Evolutionary conservation across 2,113 vertebrate genomes (phyloP).

Genomic region (Falco punctatus): DNA sequence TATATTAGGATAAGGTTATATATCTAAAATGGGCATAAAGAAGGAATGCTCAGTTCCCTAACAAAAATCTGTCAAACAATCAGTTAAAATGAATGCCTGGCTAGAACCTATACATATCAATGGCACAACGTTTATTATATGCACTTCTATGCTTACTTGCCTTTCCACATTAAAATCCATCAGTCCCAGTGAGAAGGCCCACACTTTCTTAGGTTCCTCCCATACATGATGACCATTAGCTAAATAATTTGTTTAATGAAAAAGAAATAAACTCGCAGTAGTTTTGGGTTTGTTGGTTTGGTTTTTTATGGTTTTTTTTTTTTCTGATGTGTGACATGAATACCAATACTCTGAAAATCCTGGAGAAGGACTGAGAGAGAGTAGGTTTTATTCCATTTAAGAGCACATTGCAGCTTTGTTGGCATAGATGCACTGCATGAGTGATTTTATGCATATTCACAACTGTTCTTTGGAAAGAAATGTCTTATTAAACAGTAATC

Average conservation of each 20-base stretch:
- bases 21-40: background rate
- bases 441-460: conserved; percentile 36
- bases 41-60: background rate
- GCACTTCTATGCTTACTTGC: background rate
- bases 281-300: background rate
- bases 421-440: background rate
- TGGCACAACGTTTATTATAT: background rate
- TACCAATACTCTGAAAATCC: background rate
- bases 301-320: background rate
- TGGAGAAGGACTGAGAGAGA: background rate
- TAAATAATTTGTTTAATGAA: background rate
- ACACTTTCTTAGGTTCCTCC: background rate
- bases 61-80: background rate
- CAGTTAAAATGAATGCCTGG: background rate
- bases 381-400: background rate
- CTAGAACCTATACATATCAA: background rate
- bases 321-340: background rate
- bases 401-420: background rate
- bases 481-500: conserved; percentile 41
- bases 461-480: conserved; percentile 27
- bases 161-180: background rate
- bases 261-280: background rate
- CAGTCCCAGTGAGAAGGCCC: background rate
- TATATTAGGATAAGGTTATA: background rate
- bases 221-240: background rate